Conservation (phyloP, 2,113 vertebrate genomes). For the Orientallactaga bullata region DNA sequence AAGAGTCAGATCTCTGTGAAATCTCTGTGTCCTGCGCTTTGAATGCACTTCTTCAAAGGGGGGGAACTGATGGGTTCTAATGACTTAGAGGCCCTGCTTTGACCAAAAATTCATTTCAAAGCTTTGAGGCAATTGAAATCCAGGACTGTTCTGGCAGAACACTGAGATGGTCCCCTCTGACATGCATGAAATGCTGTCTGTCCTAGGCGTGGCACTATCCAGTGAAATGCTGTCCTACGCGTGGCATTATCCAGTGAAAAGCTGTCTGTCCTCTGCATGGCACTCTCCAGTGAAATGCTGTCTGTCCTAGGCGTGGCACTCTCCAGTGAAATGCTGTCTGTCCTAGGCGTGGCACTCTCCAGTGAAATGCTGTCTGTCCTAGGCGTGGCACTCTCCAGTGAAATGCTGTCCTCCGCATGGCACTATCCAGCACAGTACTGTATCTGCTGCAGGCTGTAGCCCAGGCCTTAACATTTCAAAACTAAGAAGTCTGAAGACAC, state of each 20-base stretch:
- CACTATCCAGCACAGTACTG: not conserved
- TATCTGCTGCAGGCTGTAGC: not conserved
- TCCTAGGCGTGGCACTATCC: too few relatives aligned
- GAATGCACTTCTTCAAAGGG: slow-evolving; percentile 1
- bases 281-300: too few relatives aligned
- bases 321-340: too few relatives aligned
- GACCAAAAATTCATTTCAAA: not conserved
- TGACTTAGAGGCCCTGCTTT: not conserved
- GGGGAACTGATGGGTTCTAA: not conserved
- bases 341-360: too few relatives aligned
- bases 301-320: too few relatives aligned
- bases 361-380: too few relatives aligned
- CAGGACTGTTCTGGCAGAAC: not conserved
- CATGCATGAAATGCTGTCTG: not conserved
- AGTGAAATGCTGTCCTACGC: too few relatives aligned
- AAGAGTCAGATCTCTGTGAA: not conserved
- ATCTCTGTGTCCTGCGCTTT: not conserved
- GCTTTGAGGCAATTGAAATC: not conserved
- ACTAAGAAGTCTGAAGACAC: not conserved
- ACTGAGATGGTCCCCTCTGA: not conserved
- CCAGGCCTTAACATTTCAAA: not conserved
- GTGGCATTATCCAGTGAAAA: too few relatives aligned
- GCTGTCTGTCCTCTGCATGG: too few relatives aligned
- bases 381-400: too few relatives aligned
- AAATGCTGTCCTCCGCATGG: too few relatives aligned